These are phyloP conservation scores for Spea multiplicata DNA, from an alignment of 2,113 vertebrate genomes.

Conservation along the genomic window DNA sequence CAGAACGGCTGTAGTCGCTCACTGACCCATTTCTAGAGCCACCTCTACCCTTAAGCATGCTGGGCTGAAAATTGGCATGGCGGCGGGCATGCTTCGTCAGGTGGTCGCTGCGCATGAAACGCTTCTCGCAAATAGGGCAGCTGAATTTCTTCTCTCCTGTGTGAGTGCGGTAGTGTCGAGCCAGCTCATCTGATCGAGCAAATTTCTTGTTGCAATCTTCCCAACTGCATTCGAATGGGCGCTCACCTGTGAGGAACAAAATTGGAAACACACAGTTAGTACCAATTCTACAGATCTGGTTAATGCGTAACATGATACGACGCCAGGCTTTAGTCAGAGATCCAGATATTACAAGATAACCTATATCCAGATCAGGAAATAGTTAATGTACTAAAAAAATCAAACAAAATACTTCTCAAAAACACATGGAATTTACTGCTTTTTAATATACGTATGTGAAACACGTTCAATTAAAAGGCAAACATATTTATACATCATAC, in stretches of 20 bases:
- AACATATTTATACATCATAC: too few relatives aligned
- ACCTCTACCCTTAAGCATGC: slow-evolving; percentile 85
- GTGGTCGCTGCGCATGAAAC: slow-evolving; percentile 98
- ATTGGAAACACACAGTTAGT: not conserved
- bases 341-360: too few relatives aligned
- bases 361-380: too few relatives aligned
- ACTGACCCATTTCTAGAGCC: slow-evolving; percentile 80
- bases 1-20: slow-evolving; percentile 95
- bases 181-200: slow-evolving; percentile 93
- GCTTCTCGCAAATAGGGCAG: slow-evolving; percentile 93
- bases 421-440: too few relatives aligned
- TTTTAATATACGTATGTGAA: too few relatives aligned
- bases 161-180: slow-evolving; percentile 96
- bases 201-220: slow-evolving; percentile 96
- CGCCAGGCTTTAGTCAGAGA: too few relatives aligned
- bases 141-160: slow-evolving; percentile 95
- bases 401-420: too few relatives aligned
- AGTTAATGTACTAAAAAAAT: too few relatives aligned
- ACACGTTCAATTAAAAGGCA: too few relatives aligned
- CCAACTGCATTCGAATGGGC: slow-evolving; percentile 94
- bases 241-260: slow-evolving; percentile 75
- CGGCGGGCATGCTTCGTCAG: slow-evolving; percentile 94
- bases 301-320: too few relatives aligned
- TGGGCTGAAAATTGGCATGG: slow-evolving; percentile 89
- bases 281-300: not conserved